phyloP scores from a whole-genome alignment of 2,113 vertebrate species.

The Cyprinodon variegatus region DNA sequence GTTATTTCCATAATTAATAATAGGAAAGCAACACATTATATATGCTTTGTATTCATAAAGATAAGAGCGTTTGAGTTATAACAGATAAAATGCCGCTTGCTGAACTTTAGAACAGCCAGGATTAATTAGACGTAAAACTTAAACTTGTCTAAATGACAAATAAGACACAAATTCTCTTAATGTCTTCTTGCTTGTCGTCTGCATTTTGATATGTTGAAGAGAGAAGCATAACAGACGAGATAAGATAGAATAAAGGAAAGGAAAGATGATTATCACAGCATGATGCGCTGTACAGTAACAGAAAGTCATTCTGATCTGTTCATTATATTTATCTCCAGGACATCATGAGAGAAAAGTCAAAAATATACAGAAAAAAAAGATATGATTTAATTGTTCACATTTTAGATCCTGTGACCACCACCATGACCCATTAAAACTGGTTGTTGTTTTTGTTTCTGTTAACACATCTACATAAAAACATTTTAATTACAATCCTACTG shows the following conservation, averaged over 20 bases:
- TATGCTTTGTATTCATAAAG: slow-evolving; percentile 82
- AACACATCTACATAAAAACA: no score
- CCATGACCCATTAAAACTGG: no score
- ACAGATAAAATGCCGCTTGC: slow-evolving; percentile 74
- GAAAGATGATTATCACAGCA: slow-evolving; percentile 49
- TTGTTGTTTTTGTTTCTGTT: no score
- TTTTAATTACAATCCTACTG: no score
- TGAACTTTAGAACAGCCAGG: slow-evolving; percentile 72
- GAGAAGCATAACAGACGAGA: slow-evolving; percentile 50
- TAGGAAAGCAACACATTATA: slow-evolving; percentile 82
- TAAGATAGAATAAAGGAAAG: slow-evolving; percentile 47
- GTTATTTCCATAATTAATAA: slow-evolving; percentile 96
- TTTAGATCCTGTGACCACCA: no score
- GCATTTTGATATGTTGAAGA: slow-evolving; percentile 42
- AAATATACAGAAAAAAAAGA: slow-evolving; percentile 3
- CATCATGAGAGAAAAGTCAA: background rate
- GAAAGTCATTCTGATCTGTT: slow-evolving; percentile 32
- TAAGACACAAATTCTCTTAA: slow-evolving; percentile 35
- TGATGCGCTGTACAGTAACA: slow-evolving; percentile 47
- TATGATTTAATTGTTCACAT: background rate
- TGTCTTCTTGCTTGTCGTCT: slow-evolving; percentile 41
- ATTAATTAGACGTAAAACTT: slow-evolving; percentile 79
- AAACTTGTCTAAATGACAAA: slow-evolving; percentile 69
- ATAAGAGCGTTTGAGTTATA: slow-evolving; percentile 77
- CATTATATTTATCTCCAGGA: slow-evolving; percentile 14